Conservation (phyloP, 2,113 vertebrate genomes). For the Ia io region DNA sequence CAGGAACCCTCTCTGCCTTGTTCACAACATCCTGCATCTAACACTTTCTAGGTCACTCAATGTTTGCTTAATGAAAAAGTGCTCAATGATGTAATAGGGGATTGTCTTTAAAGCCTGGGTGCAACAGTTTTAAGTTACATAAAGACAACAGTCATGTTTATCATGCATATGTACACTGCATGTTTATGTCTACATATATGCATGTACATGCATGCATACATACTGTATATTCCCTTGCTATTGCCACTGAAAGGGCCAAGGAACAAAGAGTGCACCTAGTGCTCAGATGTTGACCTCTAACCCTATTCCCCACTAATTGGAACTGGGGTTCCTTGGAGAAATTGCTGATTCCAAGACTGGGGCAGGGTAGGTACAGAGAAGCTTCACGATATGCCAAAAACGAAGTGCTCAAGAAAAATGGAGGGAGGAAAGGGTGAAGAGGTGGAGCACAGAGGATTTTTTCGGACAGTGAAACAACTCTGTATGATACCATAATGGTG, state of each 20-base stretch:
- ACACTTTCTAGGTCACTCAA: neutral
- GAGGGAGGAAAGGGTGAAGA: neutral
- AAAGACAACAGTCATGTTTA: neutral
- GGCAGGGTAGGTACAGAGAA: neutral
- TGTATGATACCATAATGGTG: neutral
- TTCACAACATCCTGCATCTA: neutral
- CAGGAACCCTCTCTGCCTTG: neutral
- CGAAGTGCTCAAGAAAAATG: neutral
- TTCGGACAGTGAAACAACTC: neutral
- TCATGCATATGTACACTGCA: neutral
- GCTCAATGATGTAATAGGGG: neutral
- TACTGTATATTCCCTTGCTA: neutral
- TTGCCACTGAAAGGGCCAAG: neutral
- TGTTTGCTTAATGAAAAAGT: neutral
- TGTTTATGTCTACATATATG: neutral
- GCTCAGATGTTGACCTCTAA: neutral
- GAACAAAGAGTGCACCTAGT: neutral
- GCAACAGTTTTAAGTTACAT: neutral
- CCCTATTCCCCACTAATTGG: neutral
- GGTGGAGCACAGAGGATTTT: neutral
- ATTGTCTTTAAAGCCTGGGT: neutral
- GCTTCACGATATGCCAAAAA: neutral
- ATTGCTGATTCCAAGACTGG: neutral
- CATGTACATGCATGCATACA: neutral
- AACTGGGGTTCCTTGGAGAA: neutral